Evolutionary conservation across 2,797 vertebrate genomes (phyloP), one percentile per base, ranked within the genome.

Genomic region (Danio albolineatus): DNA sequence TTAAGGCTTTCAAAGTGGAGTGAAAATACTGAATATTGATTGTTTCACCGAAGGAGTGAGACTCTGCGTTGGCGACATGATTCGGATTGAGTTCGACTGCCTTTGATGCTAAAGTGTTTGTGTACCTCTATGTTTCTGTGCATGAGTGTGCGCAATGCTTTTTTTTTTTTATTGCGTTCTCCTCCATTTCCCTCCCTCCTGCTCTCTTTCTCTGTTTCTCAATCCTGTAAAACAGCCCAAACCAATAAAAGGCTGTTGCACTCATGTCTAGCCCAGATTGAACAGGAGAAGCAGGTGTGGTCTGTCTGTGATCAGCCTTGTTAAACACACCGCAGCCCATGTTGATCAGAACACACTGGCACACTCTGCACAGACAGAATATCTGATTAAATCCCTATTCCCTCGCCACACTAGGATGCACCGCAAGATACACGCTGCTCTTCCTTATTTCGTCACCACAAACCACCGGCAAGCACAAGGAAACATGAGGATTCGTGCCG

Each of bases 241-340:
- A 21, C 12, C 82, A 51, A 60, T 80, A 76, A 83, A 76, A 72
- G 21, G 59, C 60, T 21, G 36, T 53, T 71, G 72, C 49, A 65
- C 78, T 80, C 59, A 19, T 72, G 72, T 69, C 66, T 76, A 57
- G 17, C n/a, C 73, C 16, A 60, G 44, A 64, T 57, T 80, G 66
- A 80, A 66, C 51, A 76, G 60, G 60, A 73, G 67, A 76, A 76
- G 66, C 82, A 76, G 73, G 78, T 80, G 66, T 57, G 62, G 61
- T 67, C 49, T 76, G 78, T 80, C 59, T 76, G 66, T 38, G 73
- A 70, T 80, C 66, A 76, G 60, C 71, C 78, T 73, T 69, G 73
- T 76, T 80, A 72, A 71, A 80, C 60, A 71, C 66, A 71, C 49
- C 57, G 73, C 72, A 79, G 51, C 72, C 21, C 57, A 10, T 79